phyloP scores from a whole-genome alignment of 2,888 invertebrate genomes.

The Tryphoninae sp. region DNA sequence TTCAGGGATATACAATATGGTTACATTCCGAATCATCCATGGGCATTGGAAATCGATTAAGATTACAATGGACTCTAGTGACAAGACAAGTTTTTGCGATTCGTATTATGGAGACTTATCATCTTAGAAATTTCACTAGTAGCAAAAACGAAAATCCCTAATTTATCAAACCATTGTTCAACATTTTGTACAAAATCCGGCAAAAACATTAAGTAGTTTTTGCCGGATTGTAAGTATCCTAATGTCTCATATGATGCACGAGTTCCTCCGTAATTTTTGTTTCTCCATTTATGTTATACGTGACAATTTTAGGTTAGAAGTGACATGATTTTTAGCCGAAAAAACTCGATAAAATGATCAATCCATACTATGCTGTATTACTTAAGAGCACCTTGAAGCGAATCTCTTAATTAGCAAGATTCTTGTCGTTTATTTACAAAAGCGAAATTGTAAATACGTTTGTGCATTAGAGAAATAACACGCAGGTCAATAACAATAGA shows the following conservation, averaged over 20 bases:
- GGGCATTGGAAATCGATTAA: constrained; percentile 87
- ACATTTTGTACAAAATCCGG: neutral
- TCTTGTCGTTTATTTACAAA: neutral
- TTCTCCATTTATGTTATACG: neutral
- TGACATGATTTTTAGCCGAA: neutral
- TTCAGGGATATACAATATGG: constrained; percentile 96
- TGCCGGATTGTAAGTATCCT: neutral
- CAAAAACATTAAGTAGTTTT: neutral
- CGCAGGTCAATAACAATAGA: neutral
- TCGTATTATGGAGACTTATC: neutral
- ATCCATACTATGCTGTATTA: constrained; percentile 22
- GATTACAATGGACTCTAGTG: constrained; percentile 2
- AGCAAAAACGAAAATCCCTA: neutral
- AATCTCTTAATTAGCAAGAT: constrained; percentile 11
- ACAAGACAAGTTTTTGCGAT: neutral
- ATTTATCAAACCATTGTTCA: neutral
- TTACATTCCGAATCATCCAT: constrained; percentile 88
- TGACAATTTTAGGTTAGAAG: neutral
- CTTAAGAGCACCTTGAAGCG: neutral
- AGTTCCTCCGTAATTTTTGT: neutral
- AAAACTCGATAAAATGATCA: neutral
- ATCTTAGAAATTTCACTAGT: constrained; percentile 2
- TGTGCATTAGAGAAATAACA: neutral
- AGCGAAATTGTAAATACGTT: neutral
- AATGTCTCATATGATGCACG: neutral